A percentile compares a stretch with the other conserved stretches of the same genome.
These are phyloP conservation scores for Poecile montanus DNA, from an alignment of 2,797 vertebrate genomes.

Conservation along the genomic window DNA sequence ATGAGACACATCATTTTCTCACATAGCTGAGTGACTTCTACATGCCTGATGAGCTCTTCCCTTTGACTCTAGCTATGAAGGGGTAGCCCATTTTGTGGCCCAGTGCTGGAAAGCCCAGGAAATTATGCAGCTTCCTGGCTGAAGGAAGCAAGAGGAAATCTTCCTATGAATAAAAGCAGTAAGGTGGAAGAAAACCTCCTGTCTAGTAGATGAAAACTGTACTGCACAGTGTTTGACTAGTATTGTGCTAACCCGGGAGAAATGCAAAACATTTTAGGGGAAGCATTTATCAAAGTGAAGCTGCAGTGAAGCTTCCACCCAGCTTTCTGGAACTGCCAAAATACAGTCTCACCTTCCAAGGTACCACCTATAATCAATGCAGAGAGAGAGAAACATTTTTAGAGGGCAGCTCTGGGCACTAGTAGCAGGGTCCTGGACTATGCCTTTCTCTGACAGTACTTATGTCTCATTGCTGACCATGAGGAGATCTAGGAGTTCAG, in stretches of 20 bases:
- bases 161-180: neutral
- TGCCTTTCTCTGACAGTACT: neutral
- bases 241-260: neutral
- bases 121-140: neutral
- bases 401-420: neutral
- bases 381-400: neutral
- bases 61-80: neutral
- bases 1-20: neutral
- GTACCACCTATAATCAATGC: neutral
- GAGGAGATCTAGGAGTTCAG: neutral
- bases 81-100: neutral
- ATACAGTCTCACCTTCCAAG: neutral
- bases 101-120: neutral
- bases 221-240: neutral
- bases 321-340: neutral
- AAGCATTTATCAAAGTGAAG: neutral
- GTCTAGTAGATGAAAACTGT: neutral
- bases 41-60: neutral
- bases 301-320: neutral
- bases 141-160: neutral
- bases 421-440: neutral
- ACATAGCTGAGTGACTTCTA: neutral
- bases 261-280: slow-evolving; percentile 20
- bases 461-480: neutral
- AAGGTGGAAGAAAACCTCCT: neutral